phyloP scores from a whole-genome alignment of 2,113 vertebrate genomes.

The Panthera uncia region DNA sequence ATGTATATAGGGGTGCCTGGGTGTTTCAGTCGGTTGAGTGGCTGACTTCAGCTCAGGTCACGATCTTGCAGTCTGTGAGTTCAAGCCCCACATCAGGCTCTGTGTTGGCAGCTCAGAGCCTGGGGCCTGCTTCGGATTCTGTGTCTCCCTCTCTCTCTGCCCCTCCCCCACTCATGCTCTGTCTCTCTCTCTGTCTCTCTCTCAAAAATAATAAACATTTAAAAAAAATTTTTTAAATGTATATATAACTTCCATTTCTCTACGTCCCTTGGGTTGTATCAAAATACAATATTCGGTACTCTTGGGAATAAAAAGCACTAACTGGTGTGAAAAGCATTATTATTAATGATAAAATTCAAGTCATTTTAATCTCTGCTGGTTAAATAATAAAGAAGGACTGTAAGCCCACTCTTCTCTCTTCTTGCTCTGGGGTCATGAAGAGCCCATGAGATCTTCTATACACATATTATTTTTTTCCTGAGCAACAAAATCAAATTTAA shows the following conservation, averaged over 20 bases:
- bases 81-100: no score
- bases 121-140: no score
- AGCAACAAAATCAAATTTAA: constrained; percentile 99
- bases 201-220: no score
- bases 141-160: no score
- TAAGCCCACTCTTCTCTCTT: neutral
- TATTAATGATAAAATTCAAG: neutral
- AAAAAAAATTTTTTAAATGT: neutral
- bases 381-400: neutral
- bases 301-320: neutral
- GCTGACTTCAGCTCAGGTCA: no score
- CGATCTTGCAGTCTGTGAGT: no score
- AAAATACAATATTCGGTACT: neutral
- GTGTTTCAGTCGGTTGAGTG: no score
- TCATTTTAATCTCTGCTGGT: neutral
- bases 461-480: constrained; percentile 40
- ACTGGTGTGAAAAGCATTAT: neutral
- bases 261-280: neutral
- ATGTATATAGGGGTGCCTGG: no score
- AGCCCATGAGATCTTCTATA: neutral
- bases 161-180: no score
- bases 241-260: neutral
- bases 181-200: no score
- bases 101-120: no score
- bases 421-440: neutral